Percentiles rank a stretch among this genome's conserved stretches.
phyloP scores from a whole-genome alignment of 2,797 vertebrate species.

The Lophius americanus region DNA sequence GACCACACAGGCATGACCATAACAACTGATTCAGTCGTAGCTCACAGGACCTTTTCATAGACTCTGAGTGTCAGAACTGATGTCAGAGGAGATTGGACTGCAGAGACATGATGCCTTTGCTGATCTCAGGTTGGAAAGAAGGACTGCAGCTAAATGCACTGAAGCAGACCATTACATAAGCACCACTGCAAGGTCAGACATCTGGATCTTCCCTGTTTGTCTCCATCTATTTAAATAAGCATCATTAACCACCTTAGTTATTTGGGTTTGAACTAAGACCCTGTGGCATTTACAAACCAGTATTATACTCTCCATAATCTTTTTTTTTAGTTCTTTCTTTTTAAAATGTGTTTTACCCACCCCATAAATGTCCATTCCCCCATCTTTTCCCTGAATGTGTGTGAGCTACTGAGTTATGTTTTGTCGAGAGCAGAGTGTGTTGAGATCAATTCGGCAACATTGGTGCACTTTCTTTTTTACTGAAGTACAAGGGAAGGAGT shows the following conservation, averaged over 20 bases:
- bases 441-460: conserved; percentile 60
- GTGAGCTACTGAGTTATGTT: conserved; percentile 18
- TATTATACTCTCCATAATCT: conserved; percentile 33
- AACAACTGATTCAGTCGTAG: conserved; percentile 70
- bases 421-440: conserved; percentile 54
- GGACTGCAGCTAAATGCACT: conserved; percentile 78
- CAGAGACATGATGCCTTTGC: conserved; percentile 72
- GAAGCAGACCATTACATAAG: conserved; percentile 81
- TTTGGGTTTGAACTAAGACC: conserved; percentile 51
- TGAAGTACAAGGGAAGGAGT: conserved; percentile 70
- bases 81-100: conserved; percentile 73
- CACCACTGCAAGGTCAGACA: conserved; percentile 79
- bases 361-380: conserved; percentile 10
- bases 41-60: conserved; percentile 69
- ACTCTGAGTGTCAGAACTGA: conserved; percentile 65
- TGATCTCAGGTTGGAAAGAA: conserved; percentile 72
- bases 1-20: conserved; percentile 68
- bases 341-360: conserved; percentile 9
- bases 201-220: conserved; percentile 71
- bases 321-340: conserved; percentile 19
- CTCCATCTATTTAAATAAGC: conserved; percentile 71
- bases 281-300: conserved; percentile 34
- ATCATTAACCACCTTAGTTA: conserved; percentile 60
- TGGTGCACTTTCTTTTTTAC: conserved; percentile 64
- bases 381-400: conserved; percentile 28